These are phyloP conservation scores for Apistogramma diplotaenia DNA, from an alignment of 2,113 vertebrate species.

Conservation along the genomic window DNA sequence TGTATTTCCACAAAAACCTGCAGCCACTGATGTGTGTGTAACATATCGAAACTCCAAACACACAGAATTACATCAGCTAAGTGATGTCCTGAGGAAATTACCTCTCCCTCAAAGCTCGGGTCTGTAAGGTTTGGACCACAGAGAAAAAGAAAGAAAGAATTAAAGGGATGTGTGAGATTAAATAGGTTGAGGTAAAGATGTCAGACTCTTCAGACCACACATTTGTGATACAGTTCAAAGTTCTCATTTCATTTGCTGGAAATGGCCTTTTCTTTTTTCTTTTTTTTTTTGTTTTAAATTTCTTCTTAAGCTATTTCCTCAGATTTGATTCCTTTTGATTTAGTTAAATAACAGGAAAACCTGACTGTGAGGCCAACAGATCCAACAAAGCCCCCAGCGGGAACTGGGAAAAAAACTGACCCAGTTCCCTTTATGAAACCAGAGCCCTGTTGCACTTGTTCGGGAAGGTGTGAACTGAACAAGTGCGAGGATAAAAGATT, in stretches of 20 bases:
- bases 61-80: slow-evolving; percentile 6
- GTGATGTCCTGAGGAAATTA: slow-evolving; percentile 63
- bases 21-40: slow-evolving; percentile 2
- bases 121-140: slow-evolving; percentile 28
- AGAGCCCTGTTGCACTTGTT: slow-evolving; percentile 3
- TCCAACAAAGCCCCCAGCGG: slow-evolving; percentile 15
- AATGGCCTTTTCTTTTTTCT: neutral
- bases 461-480: neutral
- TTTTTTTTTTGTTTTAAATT: neutral
- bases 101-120: slow-evolving; percentile 42
- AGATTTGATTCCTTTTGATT: slow-evolving; percentile 18
- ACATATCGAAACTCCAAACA: slow-evolving; percentile 9
- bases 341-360: slow-evolving; percentile 28
- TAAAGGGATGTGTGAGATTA: neutral
- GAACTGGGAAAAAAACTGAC: no score
- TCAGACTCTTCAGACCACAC: neutral
- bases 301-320: neutral
- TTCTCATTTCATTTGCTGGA: neutral
- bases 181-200: neutral
- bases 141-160: neutral
- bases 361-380: neutral
- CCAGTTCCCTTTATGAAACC: slow-evolving; percentile 30
- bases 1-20: neutral
- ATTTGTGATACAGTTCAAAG: neutral
- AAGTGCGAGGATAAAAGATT: neutral